These are phyloP conservation scores for Lanistes nyassanus DNA, from an alignment of 1,140 invertebrate species.

Conservation along the genomic window DNA sequence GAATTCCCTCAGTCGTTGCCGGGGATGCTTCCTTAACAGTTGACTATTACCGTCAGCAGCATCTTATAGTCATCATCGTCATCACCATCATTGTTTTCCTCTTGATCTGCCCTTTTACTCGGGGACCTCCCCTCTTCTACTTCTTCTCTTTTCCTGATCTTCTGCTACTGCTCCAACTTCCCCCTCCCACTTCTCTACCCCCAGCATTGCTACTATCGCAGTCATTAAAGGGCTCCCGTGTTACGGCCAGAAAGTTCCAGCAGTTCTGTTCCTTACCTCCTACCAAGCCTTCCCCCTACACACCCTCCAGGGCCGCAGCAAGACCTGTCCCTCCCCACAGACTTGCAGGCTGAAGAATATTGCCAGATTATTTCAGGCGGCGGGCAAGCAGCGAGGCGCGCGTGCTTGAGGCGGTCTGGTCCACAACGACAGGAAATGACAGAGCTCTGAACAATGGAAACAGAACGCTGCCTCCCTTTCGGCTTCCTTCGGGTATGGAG, in stretches of 20 bases:
- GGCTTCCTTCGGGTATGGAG: too few relatives aligned
- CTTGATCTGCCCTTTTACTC: neutral
- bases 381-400: too few relatives aligned
- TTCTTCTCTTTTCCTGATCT: neutral
- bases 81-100: neutral
- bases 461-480: too few relatives aligned
- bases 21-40: too few relatives aligned
- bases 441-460: too few relatives aligned
- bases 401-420: too few relatives aligned
- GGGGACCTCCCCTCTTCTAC: neutral
- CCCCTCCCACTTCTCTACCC: too few relatives aligned
- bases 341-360: neutral
- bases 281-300: neutral
- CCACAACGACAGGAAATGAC: too few relatives aligned
- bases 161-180: neutral
- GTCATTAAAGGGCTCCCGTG: neutral
- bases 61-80: constrained; percentile 3
- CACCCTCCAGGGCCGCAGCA: neutral
- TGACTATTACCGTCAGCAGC: too few relatives aligned
- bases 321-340: neutral
- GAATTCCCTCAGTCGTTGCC: too few relatives aligned
- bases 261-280: neutral
- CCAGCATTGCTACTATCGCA: neutral
- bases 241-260: neutral
- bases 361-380: neutral